Evolutionary conservation across 2,113 vertebrate genomes (phyloP).

Genomic region (Lynx canadensis): DNA sequence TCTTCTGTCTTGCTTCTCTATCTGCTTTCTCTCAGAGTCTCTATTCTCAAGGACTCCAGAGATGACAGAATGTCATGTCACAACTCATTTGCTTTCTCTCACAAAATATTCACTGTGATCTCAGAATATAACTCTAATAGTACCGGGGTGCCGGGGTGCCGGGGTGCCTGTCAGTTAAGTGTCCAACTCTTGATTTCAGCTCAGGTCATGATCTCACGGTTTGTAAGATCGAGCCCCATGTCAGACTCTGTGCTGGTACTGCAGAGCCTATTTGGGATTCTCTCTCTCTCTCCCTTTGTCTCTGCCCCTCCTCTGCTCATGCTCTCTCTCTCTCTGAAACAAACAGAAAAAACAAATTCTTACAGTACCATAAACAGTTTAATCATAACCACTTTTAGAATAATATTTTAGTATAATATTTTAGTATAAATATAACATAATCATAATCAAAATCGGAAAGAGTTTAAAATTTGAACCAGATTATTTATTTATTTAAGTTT

Average conservation of each 20-base stretch:
- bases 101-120: conserved; percentile 19
- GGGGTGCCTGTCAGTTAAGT: too few species aligned
- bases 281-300: too few species aligned
- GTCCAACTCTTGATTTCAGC: too few species aligned
- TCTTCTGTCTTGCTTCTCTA: neutral
- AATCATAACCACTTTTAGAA: neutral
- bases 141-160: too few species aligned
- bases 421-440: neutral
- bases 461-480: neutral
- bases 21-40: neutral
- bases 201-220: too few species aligned
- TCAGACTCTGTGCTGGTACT: too few species aligned
- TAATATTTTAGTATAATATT: too few species aligned
- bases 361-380: neutral
- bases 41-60: neutral
- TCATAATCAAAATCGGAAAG: neutral
- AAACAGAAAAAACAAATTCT: neutral
- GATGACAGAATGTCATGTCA: neutral
- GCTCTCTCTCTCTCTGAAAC: too few species aligned
- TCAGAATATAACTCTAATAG: neutral
- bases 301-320: too few species aligned
- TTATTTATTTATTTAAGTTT: too few species aligned
- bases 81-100: neutral
- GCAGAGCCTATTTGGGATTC: too few species aligned
- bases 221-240: too few species aligned